A percentile compares a stretch with the other conserved stretches of the same genome.
Conservation (phyloP, 1,140 invertebrate species). For the Macrosteles quadrilineatus region DNA sequence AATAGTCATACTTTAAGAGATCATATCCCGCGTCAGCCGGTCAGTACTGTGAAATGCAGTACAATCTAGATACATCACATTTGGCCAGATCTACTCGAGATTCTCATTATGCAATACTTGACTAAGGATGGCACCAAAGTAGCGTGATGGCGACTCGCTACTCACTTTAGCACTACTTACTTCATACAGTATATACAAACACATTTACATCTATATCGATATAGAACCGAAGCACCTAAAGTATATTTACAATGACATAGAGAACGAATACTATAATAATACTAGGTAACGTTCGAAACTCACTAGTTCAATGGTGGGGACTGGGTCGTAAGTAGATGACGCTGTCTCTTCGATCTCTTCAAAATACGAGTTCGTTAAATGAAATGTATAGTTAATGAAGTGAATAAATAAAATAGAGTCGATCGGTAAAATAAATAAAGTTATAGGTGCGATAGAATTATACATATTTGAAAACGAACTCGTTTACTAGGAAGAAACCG, state of each 20-base stretch:
- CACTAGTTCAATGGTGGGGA: too few relatives aligned
- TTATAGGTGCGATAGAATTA: too few relatives aligned
- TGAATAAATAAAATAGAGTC: too few relatives aligned
- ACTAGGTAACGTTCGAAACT: slow-evolving; percentile 9
- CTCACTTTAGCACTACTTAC: neutral
- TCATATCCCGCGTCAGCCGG: neutral
- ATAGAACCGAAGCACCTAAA: neutral
- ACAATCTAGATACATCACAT: neutral
- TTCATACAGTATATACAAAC: neutral
- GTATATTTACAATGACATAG: slow-evolving; percentile 13
- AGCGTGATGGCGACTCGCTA: neutral
- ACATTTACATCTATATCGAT: neutral
- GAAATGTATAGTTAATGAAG: too few relatives aligned
- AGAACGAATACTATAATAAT: slow-evolving; percentile 16
- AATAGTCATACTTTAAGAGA: neutral
- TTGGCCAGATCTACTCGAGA: neutral
- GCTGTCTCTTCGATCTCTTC: too few relatives aligned
- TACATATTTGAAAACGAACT: too few relatives aligned
- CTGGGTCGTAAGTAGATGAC: too few relatives aligned
- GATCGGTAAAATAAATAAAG: too few relatives aligned
- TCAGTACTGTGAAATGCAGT: neutral
- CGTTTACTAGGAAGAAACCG: too few relatives aligned
- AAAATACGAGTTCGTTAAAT: too few relatives aligned
- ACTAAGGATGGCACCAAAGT: neutral
- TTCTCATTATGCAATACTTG: neutral